Percentiles rank a stretch among this genome's conserved stretches.
Conservation (phyloP, 23 tunicate species). For the Trididemnum nubilum region DNA sequence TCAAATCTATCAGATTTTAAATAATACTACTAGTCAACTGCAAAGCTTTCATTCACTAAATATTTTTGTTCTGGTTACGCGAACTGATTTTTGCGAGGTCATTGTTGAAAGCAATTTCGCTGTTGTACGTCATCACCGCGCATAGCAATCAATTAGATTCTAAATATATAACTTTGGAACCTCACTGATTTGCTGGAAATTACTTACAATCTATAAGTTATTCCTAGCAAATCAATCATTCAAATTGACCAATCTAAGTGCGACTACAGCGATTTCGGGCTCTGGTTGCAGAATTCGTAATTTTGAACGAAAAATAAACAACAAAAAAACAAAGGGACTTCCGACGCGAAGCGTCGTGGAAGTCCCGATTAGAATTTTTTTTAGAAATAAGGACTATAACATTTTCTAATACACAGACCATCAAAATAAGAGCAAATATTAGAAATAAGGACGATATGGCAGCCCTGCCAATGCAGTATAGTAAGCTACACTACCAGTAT, state of each 20-base stretch:
- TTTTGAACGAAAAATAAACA: neutral
- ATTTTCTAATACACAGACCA: too few species aligned
- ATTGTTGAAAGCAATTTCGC: neutral
- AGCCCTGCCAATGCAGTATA: neutral
- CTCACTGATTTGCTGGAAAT: too few species aligned
- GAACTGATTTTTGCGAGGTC: slow-evolving; percentile 6
- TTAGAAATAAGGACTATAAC: too few species aligned
- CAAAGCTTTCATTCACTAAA: slow-evolving; percentile 17
- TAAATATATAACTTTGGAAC: neutral
- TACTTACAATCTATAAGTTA: neutral
- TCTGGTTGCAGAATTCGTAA: too few species aligned
- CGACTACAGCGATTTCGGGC: too few species aligned
- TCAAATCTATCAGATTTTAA: slow-evolving; percentile 13
- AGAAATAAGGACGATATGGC: neutral
- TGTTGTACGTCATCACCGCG: slow-evolving; percentile 1
- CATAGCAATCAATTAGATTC: slow-evolving; percentile 16
- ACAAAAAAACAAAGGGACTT: neutral
- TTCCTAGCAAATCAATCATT: neutral
- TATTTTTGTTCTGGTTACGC: neutral
- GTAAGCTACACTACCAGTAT: too few species aligned
- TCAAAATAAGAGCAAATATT: neutral
- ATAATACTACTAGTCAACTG: slow-evolving; percentile 15
- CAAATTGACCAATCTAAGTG: slow-evolving; percentile 4
- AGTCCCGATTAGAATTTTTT: too few species aligned
- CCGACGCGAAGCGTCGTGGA: too few species aligned